Evolutionary conservation across 35 echinoderm and acorn worm species (phyloP).

Genomic region (Apostichopus californicus): DNA sequence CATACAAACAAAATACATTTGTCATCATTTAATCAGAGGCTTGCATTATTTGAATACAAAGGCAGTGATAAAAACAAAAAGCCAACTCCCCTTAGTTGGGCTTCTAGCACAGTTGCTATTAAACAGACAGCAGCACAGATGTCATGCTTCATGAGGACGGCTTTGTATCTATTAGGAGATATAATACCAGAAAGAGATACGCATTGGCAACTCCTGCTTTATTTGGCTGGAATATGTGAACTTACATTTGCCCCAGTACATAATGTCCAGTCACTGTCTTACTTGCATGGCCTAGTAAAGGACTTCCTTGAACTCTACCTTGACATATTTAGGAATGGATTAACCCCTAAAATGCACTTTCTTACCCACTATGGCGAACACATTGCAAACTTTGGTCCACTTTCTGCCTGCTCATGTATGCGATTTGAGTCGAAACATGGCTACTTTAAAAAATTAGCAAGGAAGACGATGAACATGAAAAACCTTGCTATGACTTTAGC

Average conservation of each 20-base stretch:
- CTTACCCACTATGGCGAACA: slow-evolving; percentile 36
- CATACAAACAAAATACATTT: neutral
- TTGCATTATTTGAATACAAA: slow-evolving; percentile 1
- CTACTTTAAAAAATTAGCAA: slow-evolving; percentile 34
- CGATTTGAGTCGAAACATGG: slow-evolving; percentile 24
- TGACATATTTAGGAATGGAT: slow-evolving; percentile 1
- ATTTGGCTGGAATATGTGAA: slow-evolving; percentile 22
- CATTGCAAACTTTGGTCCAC: slow-evolving; percentile 46
- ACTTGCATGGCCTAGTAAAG: slow-evolving; percentile 24
- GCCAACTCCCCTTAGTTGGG: neutral
- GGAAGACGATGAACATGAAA: slow-evolving; percentile 38
- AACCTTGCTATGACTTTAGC: slow-evolving; percentile 35
- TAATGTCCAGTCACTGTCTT: slow-evolving; percentile 18
- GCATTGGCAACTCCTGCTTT: slow-evolving; percentile 43
- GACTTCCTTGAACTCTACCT: slow-evolving; percentile 38
- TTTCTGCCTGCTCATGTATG: slow-evolving; percentile 18
- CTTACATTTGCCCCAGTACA: slow-evolving; percentile 38
- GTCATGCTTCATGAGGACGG: slow-evolving; percentile 19
- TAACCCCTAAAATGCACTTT: slow-evolving; percentile 52
- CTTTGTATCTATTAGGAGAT: slow-evolving; percentile 34
- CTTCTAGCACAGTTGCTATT: slow-evolving; percentile 25
- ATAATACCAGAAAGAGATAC: slow-evolving; percentile 18
- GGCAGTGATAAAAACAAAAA: slow-evolving; percentile 27
- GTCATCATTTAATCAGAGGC: neutral
- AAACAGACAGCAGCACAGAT: slow-evolving; percentile 50